Percentiles rank a stretch among this genome's conserved stretches.
Evolutionary conservation across 2,113 vertebrate genomes (phyloP).

Genomic region (Eulacestoma nigropectus): DNA sequence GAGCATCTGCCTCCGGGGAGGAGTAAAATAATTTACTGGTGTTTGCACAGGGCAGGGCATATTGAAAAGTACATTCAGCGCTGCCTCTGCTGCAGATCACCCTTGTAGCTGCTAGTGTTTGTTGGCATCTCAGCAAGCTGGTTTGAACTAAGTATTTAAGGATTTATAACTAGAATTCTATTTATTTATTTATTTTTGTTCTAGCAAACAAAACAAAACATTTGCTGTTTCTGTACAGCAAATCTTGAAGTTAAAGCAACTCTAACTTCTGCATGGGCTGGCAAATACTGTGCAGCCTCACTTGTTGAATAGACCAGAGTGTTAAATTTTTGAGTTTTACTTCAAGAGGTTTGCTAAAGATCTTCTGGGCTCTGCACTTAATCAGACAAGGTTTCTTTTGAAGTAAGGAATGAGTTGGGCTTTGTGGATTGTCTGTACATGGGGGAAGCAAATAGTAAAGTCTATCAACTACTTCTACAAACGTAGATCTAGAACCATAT

Average conservation of each 20-base stretch:
- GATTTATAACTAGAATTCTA: neutral
- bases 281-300: neutral
- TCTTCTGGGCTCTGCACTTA: neutral
- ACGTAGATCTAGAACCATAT: neutral
- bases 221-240: neutral
- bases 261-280: neutral
- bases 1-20: neutral
- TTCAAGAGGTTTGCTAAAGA: neutral
- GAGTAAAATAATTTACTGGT: neutral
- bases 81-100: neutral
- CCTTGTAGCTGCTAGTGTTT: neutral
- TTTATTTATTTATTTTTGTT: neutral
- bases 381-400: neutral
- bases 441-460: neutral
- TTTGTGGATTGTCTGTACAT: neutral
- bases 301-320: neutral
- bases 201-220: neutral
- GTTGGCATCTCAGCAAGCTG: neutral
- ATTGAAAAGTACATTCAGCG: neutral
- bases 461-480: neutral
- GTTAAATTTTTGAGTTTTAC: neutral
- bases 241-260: neutral
- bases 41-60: fast-evolving
- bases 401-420: neutral
- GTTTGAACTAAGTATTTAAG: neutral